Evolutionary conservation across 2,797 vertebrate species (phyloP), one percentile per base, ranked within the genome.

Genomic region (Eulemur rubriventer): DNA sequence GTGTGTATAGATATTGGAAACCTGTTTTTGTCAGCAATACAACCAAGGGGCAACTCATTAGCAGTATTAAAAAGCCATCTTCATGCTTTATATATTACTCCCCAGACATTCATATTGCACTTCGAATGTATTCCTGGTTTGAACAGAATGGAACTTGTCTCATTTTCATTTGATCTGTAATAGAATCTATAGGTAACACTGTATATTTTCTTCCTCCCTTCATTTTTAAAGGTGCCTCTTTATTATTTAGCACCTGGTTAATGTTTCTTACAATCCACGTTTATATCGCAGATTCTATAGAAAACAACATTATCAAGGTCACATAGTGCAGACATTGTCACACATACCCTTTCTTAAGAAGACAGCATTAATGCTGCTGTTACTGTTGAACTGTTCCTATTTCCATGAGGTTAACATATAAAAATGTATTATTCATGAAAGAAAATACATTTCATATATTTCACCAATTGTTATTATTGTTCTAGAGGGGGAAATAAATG

Each of bases 391-490:
- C 94, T 75, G 55, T 81, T 97, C 65, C 63, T 84, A 84, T 94
- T 96, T 97, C 95, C 75, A 93, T 92, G 96, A 96, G 63, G 97
- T 97, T 97, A 98, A 97, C 96, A 91, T 98, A 97, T 95, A 95
- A 98, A 97, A 97, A 97, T 98, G 96, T 69, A 98, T 98, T 98
- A 98, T 98, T 97, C 98, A 98, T 98, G 96, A 97, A 95, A 86
- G 50, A 86, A 97, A 98, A 97, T 96, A 93, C 93, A 95, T 97
- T 97, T 95, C 97, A 78, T 91, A 94, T 97, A 97, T 97, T 97
- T 98, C 82, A 61, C 95, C 98, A 98, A 98, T 98, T 97, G 97
- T 95, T 97, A 96, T 97, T 97, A 98, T 98, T 97, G 98, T 98
- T 98, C 98, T 98, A 97, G 84, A 92, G 97, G 96, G 97, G 96